A percentile compares a stretch with the other conserved stretches of the same genome.
phyloP scores from a whole-genome alignment of 2,888 invertebrate species.

The Euspilapteryx auroguttella region DNA sequence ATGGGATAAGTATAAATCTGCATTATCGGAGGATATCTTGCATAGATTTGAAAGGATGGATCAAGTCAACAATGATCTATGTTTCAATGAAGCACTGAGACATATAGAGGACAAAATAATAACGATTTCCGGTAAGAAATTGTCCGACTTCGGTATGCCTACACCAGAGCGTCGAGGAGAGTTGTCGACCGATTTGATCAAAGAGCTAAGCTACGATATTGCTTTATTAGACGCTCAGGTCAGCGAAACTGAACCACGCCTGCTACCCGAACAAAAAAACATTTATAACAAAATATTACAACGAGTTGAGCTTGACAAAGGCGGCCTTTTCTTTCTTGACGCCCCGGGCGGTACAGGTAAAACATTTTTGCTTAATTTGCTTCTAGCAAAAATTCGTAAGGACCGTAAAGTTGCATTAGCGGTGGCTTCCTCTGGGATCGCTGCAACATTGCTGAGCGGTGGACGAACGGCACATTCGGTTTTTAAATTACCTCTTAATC shows the following conservation, averaged over 20 bases:
- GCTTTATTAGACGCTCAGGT: constrained; percentile 11
- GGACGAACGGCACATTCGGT: no score
- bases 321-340: no score
- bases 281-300: constrained; percentile 5
- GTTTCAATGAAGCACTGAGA: constrained; percentile 11
- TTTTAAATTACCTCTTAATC: no score
- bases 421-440: constrained; percentile 11
- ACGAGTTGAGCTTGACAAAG: constrained; percentile 4
- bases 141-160: constrained; percentile 11
- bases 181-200: constrained; percentile 11
- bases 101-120: constrained; percentile 11
- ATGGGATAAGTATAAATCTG: no score
- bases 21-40: no score
- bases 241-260: constrained; percentile 12
- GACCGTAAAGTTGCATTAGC: constrained; percentile 9
- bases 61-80: constrained; percentile 9
- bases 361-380: constrained; percentile 10
- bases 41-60: constrained; percentile 8
- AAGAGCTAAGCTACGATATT: constrained; percentile 12
- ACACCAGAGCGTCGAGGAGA: constrained; percentile 10
- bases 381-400: constrained; percentile 10
- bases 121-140: constrained; percentile 12
- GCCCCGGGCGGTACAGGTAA: no score
- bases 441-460: no score
- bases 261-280: constrained; percentile 10